A percentile compares a stretch with the other conserved stretches of the same genome.
Evolutionary conservation across 2,797 vertebrate genomes (phyloP).

Genomic region (Betta splendens): DNA sequence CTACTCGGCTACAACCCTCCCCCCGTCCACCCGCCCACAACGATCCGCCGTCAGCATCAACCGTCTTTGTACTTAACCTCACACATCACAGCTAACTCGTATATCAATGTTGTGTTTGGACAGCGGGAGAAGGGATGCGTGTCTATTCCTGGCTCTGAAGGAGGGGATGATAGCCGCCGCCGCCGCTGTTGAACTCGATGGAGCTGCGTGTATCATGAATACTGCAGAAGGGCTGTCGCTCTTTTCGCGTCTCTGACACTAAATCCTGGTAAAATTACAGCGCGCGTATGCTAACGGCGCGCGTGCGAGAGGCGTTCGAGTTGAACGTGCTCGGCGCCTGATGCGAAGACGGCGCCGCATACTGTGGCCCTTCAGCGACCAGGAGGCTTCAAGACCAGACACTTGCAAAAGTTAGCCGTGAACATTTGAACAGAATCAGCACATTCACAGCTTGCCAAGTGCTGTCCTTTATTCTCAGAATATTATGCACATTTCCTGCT

Average conservation of each 20-base stretch:
- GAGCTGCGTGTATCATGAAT: conserved; percentile 43
- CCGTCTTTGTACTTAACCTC: conserved; percentile 78
- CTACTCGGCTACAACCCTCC: conserved; percentile 23
- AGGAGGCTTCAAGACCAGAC: too few species aligned
- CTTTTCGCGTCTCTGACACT: conserved; percentile 16
- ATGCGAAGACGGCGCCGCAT: too few species aligned
- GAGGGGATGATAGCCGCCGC: conserved; percentile 53
- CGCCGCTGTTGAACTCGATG: conserved; percentile 33
- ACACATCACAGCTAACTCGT: conserved; percentile 73
- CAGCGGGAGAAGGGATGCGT: conserved; percentile 50
- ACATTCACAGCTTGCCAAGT: background rate
- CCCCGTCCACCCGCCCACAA: conserved; percentile 61
- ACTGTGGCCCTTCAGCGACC: too few species aligned
- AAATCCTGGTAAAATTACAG: conserved; percentile 3
- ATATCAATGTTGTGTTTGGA: conserved; percentile 71
- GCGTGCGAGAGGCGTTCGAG: too few species aligned
- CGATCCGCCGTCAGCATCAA: conserved; percentile 55
- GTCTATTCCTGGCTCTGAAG: conserved; percentile 68
- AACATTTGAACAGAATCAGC: too few species aligned
- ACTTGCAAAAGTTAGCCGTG: too few species aligned
- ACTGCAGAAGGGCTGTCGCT: conserved; percentile 22
- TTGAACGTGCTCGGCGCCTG: too few species aligned
- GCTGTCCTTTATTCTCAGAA: too few species aligned
- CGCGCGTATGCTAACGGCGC: conserved; percentile 2
- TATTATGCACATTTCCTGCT: too few species aligned